Evolutionary conservation across 2,797 vertebrate species (phyloP).

Genomic region (Sebastes reedi): DNA sequence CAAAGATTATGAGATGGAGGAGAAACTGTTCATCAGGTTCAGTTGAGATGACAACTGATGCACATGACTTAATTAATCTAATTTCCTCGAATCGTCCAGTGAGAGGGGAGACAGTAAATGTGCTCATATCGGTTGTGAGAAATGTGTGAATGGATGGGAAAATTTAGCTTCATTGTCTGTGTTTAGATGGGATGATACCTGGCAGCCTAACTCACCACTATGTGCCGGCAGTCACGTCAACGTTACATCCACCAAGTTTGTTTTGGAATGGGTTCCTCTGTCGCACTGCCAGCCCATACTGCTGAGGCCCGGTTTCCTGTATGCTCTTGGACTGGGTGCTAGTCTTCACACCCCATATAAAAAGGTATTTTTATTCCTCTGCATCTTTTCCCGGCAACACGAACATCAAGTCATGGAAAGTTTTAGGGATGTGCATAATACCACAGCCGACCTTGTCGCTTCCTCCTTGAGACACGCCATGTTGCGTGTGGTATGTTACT

Average conservation of each 20-base stretch:
- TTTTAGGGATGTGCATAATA: not conserved
- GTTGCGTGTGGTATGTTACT: not conserved
- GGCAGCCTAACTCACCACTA: slow-evolving; percentile 35
- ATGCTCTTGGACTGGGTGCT: not conserved
- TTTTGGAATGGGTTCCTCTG: slow-evolving; percentile 36
- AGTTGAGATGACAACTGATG: slow-evolving; percentile 57
- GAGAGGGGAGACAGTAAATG: slow-evolving; percentile 28
- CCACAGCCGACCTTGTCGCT: not conserved
- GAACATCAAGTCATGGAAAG: slow-evolving; percentile 4
- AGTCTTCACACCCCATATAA: slow-evolving; percentile 48
- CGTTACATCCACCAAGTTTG: slow-evolving; percentile 50
- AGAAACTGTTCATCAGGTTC: slow-evolving; percentile 29
- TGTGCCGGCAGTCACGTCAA: slow-evolving; percentile 64
- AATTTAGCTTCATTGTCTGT: slow-evolving; percentile 53
- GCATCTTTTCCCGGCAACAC: slow-evolving; percentile 28
- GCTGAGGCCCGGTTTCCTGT: slow-evolving; percentile 40
- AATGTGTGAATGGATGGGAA: slow-evolving; percentile 66
- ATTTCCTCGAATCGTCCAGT: slow-evolving; percentile 15
- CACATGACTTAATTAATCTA: slow-evolving; percentile 66
- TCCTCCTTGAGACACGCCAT: not conserved
- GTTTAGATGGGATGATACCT: slow-evolving; percentile 30
- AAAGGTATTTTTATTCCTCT: not conserved
- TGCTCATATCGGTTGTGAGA: slow-evolving; percentile 26
- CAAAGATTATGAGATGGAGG: slow-evolving; percentile 39
- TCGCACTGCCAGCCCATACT: not conserved